These are phyloP conservation scores for Drosophila gunungcola DNA, from an alignment of 1,140 invertebrate genomes.

Conservation along the genomic window DNA sequence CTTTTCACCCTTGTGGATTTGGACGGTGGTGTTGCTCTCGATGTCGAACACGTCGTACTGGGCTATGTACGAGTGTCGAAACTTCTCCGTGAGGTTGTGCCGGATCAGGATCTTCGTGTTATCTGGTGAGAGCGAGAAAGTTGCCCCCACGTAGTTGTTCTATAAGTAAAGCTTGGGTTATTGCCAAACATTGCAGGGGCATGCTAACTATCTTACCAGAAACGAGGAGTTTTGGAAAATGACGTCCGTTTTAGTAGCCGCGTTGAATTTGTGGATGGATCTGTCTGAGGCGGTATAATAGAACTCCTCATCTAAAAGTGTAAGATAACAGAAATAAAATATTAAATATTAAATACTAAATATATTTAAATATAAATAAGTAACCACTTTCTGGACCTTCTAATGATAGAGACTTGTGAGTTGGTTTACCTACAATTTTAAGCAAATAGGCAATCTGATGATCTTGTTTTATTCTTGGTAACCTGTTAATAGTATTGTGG, in stretches of 20 bases:
- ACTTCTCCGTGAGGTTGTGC: constrained; percentile 68
- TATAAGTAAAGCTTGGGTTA: neutral
- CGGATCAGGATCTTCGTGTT: constrained; percentile 76
- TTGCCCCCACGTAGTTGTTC: constrained; percentile 58
- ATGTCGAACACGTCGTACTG: constrained; percentile 83
- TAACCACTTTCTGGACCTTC: no score
- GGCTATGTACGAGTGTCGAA: constrained; percentile 77
- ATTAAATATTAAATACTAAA: no score
- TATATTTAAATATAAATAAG: no score
- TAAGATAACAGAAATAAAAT: no score
- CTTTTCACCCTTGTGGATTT: constrained; percentile 85
- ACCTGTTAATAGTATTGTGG: no score
- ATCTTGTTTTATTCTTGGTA: no score
- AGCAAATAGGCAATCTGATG: no score
- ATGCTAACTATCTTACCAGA: constrained; percentile 80
- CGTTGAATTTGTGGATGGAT: constrained; percentile 86
- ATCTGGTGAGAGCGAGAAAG: constrained; percentile 69
- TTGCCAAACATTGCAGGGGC: neutral
- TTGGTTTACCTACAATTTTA: no score
- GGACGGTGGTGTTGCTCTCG: constrained; percentile 67
- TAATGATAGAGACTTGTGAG: no score
- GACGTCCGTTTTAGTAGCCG: constrained; percentile 59
- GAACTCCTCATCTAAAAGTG: constrained; percentile 84
- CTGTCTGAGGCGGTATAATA: constrained; percentile 81
- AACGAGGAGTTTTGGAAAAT: constrained; percentile 82